These are phyloP conservation scores for Caenorhabditis sp. DNA, from an alignment of 2,888 invertebrate genomes.

Conservation along the genomic window DNA sequence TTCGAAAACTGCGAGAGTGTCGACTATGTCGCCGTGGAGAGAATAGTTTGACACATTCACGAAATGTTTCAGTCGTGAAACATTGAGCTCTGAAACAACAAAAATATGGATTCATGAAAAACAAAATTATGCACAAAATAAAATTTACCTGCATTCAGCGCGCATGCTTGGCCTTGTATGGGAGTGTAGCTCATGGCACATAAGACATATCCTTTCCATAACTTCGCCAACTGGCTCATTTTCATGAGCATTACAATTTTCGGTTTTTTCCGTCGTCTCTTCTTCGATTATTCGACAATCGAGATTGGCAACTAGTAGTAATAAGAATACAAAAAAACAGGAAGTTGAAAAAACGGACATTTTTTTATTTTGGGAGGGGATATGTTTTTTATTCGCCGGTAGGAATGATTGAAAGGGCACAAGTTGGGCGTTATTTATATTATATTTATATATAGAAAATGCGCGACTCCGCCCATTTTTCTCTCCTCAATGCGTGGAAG, in stretches of 20 bases:
- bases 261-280: background rate
- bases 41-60: slow-evolving; percentile 52
- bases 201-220: slow-evolving; percentile 60
- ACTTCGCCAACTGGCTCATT: slow-evolving; percentile 52
- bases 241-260: slow-evolving; percentile 34
- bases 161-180: slow-evolving; percentile 52
- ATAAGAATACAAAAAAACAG: background rate
- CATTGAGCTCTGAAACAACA: slow-evolving; percentile 49
- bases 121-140: background rate
- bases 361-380: background rate
- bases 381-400: too few relatives aligned
- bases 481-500: background rate
- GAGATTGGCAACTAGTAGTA: background rate
- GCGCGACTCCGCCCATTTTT: slow-evolving; percentile 30
- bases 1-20: slow-evolving; percentile 20
- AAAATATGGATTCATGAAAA: background rate
- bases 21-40: slow-evolving; percentile 41
- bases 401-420: slow-evolving; percentile 28
- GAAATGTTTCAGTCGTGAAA: slow-evolving; percentile 52
- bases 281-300: background rate
- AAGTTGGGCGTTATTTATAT: slow-evolving; percentile 41
- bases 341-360: background rate
- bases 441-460: slow-evolving; percentile 1
- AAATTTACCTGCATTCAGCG: slow-evolving; percentile 55
- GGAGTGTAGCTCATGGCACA: slow-evolving; percentile 57